These are phyloP conservation scores for Colostygia pectinataria DNA, from an alignment of 2,888 invertebrate species.

Conservation along the genomic window DNA sequence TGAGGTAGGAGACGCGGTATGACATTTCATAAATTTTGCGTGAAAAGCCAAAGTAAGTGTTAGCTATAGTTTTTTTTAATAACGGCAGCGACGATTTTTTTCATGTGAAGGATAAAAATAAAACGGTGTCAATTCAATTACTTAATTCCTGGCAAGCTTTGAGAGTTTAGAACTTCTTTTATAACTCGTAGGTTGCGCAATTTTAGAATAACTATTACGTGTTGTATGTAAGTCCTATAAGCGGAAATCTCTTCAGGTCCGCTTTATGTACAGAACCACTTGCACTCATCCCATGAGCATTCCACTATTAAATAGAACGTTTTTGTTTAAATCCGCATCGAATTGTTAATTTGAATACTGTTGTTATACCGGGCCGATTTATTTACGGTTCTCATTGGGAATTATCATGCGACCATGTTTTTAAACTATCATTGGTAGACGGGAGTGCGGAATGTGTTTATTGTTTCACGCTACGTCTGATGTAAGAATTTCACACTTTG, in stretches of 20 bases:
- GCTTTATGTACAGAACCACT: slow-evolving; percentile 35
- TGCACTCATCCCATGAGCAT: slow-evolving; percentile 65
- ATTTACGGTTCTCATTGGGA: slow-evolving; percentile 70
- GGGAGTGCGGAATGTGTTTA: slow-evolving; percentile 71
- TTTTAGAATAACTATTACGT: no score
- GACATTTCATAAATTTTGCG: no score
- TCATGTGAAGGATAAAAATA: no score
- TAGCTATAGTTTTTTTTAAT: no score
- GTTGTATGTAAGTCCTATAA: no score
- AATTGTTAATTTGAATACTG: slow-evolving; percentile 79
- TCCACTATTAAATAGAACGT: slow-evolving; percentile 79
- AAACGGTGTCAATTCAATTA: no score
- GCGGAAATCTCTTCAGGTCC: slow-evolving; percentile 7
- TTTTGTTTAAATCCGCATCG: slow-evolving; percentile 80
- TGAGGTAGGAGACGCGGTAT: no score
- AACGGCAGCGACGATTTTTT: no score
- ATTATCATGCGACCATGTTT: slow-evolving; percentile 62
- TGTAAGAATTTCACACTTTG: slow-evolving; percentile 63
- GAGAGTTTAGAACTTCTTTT: no score
- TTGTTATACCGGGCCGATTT: slow-evolving; percentile 72
- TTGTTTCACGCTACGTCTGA: slow-evolving; percentile 69
- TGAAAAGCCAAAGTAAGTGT: no score
- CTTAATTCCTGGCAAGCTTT: no score
- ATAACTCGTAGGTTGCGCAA: no score
- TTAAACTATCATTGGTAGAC: slow-evolving; percentile 28